phyloP scores from a whole-genome alignment of 1,140 invertebrate species.

The Drosophila busckii region DNA sequence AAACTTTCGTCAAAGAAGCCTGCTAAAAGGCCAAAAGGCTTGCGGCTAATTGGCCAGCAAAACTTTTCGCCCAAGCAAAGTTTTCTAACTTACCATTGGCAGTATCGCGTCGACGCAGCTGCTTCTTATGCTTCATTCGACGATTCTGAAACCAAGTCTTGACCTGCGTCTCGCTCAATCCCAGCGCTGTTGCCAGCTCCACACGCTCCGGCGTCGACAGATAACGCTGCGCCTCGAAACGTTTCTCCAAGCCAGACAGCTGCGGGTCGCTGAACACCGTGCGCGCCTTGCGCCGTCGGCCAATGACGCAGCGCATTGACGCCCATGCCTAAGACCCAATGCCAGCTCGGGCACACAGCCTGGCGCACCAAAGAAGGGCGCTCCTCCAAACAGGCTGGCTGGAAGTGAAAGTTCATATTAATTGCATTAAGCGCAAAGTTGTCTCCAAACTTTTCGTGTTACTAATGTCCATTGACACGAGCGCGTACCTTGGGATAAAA shows the following conservation, averaged over 20 bases:
- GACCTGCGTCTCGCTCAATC: constrained; percentile 97
- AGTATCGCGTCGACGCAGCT: constrained; percentile 82
- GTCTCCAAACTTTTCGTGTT: constrained; percentile 50
- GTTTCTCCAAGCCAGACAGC: constrained; percentile 94
- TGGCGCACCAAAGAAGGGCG: constrained; percentile 79
- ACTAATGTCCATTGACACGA: constrained; percentile 45
- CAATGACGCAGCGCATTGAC: constrained; percentile 90
- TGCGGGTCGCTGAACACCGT: constrained; percentile 99
- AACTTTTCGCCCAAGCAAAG: not conserved
- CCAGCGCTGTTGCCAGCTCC: constrained; percentile 93
- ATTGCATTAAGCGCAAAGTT: constrained; percentile 51
- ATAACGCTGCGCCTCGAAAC: constrained; percentile 97
- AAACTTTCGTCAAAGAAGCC: constrained; percentile 43
- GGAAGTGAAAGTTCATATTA: constrained; percentile 16
- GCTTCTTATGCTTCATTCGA: constrained; percentile 98
- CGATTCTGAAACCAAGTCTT: constrained; percentile 99
- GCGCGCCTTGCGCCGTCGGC: constrained; percentile 93
- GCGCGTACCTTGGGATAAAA: constrained; percentile 83
- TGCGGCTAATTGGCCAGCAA: constrained; percentile 27
- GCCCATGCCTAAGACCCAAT: constrained; percentile 81
- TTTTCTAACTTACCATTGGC: constrained; percentile 76
- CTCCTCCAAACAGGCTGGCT: constrained; percentile 74
- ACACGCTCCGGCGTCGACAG: constrained; percentile 97
- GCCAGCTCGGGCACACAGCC: constrained; percentile 79
- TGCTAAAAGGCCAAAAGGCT: constrained; percentile 19